Percentiles rank a stretch among this genome's conserved stretches.
Conservation (phyloP, 2,888 invertebrate genomes). For the Tipula vernalis region DNA sequence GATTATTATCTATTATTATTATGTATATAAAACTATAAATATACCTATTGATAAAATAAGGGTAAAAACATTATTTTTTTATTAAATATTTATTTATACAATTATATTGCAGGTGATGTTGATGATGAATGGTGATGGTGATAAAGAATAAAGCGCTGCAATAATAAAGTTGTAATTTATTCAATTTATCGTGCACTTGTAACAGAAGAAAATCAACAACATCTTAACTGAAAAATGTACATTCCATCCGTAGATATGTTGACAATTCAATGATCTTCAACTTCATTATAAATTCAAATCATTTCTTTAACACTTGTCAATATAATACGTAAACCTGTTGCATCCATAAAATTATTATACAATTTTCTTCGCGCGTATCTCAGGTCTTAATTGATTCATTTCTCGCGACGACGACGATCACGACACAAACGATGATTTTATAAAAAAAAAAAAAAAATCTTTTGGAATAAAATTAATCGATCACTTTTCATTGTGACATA, state of each 20-base stretch:
- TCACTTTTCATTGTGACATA: slow-evolving; percentile 4
- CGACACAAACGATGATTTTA: neutral
- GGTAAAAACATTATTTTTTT: neutral
- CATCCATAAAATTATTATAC: neutral
- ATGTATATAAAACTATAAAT: neutral
- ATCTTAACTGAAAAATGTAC: neutral
- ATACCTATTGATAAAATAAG: neutral
- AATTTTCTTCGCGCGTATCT: neutral
- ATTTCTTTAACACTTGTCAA: slow-evolving; percentile 4
- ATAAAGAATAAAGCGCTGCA: neutral
- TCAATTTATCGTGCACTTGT: neutral
- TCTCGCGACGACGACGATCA: neutral
- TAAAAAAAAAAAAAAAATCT: neutral
- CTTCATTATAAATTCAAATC: neutral
- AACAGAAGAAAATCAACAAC: neutral
- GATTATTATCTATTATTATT: neutral
- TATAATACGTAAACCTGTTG: neutral
- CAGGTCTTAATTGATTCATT: neutral
- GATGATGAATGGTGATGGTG: neutral
- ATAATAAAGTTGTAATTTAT: neutral
- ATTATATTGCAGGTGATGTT: neutral
- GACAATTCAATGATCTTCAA: neutral
- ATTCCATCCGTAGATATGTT: neutral
- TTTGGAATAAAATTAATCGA: neutral
- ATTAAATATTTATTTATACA: neutral